Evolutionary conservation across 2,888 invertebrate species (phyloP).

Genomic region (Ormia ochracea): DNA sequence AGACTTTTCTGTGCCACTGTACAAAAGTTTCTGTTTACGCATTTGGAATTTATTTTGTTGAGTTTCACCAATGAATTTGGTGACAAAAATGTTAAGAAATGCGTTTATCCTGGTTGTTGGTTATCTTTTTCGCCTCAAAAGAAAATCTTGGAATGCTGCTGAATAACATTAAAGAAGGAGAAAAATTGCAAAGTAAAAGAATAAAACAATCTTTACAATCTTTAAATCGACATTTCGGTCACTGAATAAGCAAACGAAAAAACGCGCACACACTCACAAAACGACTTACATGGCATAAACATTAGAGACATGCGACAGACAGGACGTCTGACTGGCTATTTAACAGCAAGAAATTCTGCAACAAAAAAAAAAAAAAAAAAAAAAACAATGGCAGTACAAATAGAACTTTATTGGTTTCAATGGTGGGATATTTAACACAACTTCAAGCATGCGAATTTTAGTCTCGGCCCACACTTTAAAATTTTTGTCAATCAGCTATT

Average conservation of each 20-base stretch:
- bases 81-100: too few relatives aligned
- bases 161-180: constrained; percentile 42
- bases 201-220: constrained; percentile 5
- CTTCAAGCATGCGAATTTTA: background rate
- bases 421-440: constrained; percentile 30
- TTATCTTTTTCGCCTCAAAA: constrained; percentile 8
- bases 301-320: constrained; percentile 71
- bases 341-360: constrained; percentile 38
- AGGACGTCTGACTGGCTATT: constrained; percentile 67
- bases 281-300: constrained; percentile 29
- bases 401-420: constrained; percentile 49
- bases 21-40: too few relatives aligned
- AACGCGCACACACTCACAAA: background rate
- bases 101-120: constrained; percentile 32
- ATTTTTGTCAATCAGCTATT: too few relatives aligned
- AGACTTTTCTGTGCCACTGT: too few relatives aligned
- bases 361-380: constrained; percentile 17
- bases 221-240: constrained; percentile 36
- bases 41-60: too few relatives aligned
- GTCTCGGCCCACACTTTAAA: too few relatives aligned
- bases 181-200: constrained; percentile 10
- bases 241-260: background rate
- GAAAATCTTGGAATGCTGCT: constrained; percentile 43
- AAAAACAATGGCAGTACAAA: constrained; percentile 25
- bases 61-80: too few relatives aligned